Evolutionary conservation across 2,113 vertebrate genomes (phyloP).

Genomic region (Leptosomus discolor): DNA sequence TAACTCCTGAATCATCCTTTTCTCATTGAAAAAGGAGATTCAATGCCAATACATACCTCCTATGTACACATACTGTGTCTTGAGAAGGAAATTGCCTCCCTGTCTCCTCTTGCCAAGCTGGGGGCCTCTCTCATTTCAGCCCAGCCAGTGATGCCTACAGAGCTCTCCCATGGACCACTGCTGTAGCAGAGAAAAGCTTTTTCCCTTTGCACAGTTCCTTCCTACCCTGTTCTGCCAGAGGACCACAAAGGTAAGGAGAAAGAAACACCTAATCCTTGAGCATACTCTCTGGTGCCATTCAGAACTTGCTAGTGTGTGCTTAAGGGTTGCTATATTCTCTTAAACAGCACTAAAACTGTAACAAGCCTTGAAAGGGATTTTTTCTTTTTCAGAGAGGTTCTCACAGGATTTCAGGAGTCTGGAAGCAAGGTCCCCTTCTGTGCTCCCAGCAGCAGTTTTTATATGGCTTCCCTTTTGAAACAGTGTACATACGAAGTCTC

Average conservation of each 20-base stretch:
- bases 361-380: neutral
- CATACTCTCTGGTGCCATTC: neutral
- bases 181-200: neutral
- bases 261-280: neutral
- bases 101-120: neutral
- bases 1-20: neutral
- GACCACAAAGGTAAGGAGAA: neutral
- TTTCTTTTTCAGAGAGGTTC: neutral
- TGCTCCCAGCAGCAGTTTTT: neutral
- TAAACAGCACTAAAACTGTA: neutral
- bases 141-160: neutral
- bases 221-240: neutral
- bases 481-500: neutral
- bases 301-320: neutral
- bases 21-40: neutral
- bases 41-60: neutral
- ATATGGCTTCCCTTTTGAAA: neutral
- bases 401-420: neutral
- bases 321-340: neutral
- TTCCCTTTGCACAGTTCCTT: neutral
- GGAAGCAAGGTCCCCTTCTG: neutral
- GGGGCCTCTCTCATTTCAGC: neutral
- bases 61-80: neutral
- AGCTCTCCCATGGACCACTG: neutral
- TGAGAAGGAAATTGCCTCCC: neutral